These are phyloP conservation scores for Agonum fuliginosum DNA, from an alignment of 2,888 invertebrate species.

Conservation along the genomic window DNA sequence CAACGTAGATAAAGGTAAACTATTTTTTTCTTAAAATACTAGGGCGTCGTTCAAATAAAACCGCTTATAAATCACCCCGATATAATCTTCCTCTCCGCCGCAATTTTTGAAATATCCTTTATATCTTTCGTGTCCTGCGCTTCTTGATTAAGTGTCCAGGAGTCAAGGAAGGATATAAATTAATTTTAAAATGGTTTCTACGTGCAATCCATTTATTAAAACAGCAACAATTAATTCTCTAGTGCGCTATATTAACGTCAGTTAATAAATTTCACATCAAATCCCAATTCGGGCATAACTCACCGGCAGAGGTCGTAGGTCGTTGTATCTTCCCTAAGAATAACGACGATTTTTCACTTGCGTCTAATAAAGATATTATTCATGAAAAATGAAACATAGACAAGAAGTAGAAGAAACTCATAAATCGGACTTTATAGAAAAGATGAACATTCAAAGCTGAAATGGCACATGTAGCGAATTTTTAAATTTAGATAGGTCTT, in stretches of 20 bases:
- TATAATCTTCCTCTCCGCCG: constrained; percentile 12
- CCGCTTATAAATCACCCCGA: constrained; percentile 12
- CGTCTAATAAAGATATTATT: background rate
- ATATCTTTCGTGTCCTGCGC: too few species aligned
- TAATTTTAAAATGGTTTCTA: constrained; percentile 43
- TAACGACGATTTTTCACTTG: too few species aligned
- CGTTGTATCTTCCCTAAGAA: too few species aligned
- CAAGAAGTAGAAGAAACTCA: too few species aligned
- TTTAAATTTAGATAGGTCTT: too few species aligned
- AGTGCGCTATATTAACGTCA: constrained; percentile 40
- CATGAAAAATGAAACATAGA: too few species aligned
- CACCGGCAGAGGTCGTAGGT: background rate
- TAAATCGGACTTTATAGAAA: too few species aligned
- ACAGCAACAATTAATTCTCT: constrained; percentile 48
- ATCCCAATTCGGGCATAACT: constrained; percentile 45
- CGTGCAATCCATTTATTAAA: constrained; percentile 38
- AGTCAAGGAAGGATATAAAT: constrained; percentile 41
- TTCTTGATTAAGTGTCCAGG: background rate
- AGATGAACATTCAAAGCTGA: too few species aligned
- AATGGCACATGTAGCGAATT: too few species aligned
- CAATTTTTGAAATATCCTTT: background rate
- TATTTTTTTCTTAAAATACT: too few species aligned
- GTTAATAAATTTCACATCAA: constrained; percentile 47
- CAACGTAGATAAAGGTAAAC: too few species aligned
- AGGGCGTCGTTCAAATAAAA: constrained; percentile 12